Percentiles rank a stretch among this genome's conserved stretches.
Conservation (phyloP, 2,113 vertebrate genomes). For the Harpagus bidentatus region DNA sequence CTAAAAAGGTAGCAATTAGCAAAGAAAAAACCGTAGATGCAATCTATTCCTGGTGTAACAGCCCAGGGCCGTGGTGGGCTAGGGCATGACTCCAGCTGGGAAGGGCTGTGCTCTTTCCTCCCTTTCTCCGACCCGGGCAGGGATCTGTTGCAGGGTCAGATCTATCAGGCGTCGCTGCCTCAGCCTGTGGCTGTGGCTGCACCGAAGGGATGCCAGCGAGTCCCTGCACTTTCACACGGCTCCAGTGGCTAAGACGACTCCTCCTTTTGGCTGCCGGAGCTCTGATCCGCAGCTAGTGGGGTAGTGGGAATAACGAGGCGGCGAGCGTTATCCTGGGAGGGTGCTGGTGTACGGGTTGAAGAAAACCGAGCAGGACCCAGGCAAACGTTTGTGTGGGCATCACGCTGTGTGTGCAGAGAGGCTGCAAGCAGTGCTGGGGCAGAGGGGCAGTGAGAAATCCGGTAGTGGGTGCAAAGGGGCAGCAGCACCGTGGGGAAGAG, state of each 20-base stretch:
- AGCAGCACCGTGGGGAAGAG: neutral
- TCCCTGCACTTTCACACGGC: neutral
- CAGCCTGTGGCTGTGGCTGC: neutral
- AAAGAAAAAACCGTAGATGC: neutral
- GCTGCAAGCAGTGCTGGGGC: neutral
- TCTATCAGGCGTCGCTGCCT: too few relatives aligned
- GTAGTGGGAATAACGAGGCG: neutral
- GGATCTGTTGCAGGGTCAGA: neutral
- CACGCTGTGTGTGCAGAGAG: neutral
- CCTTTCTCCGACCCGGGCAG: neutral
- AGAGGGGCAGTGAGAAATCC: neutral
- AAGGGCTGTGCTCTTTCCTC: neutral
- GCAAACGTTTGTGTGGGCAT: neutral
- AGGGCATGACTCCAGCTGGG: neutral
- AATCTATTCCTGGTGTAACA: neutral
- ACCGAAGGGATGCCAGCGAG: neutral
- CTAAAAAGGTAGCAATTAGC: neutral
- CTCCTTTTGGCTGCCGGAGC: neutral
- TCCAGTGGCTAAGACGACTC: neutral
- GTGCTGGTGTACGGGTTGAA: fast-evolving
- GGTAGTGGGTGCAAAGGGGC: neutral
- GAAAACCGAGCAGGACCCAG: neutral
- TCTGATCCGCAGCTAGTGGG: neutral
- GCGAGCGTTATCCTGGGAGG: neutral
- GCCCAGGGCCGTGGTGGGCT: fast-evolving